Conservation (phyloP, 2,888 invertebrate species). For the Coenonympha glycerion region DNA sequence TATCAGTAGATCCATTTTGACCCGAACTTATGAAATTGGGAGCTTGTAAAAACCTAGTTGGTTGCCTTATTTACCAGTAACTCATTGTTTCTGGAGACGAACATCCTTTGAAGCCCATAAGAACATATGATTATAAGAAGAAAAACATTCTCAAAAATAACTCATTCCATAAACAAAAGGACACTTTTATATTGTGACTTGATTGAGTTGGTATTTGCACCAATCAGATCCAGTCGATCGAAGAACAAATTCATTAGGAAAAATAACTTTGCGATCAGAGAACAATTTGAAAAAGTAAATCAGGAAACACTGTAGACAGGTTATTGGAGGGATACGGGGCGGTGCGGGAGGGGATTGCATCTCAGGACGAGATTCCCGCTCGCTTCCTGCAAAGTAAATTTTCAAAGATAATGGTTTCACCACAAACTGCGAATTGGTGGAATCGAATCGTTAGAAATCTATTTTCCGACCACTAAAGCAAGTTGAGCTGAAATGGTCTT, state of each 20-base stretch:
- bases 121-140: too few species aligned
- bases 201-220: background rate
- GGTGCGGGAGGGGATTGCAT: background rate
- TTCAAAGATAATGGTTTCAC: conserved; percentile 7
- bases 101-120: too few species aligned
- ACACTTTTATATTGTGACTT: too few species aligned
- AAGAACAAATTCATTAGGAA: background rate
- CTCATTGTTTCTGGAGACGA: too few species aligned
- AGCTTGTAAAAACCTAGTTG: too few species aligned
- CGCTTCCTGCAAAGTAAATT: conserved; percentile 13
- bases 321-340: conserved; percentile 21
- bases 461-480: background rate
- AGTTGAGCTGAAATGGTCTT: background rate
- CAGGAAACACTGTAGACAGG: conserved; percentile 43
- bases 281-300: conserved; percentile 5
- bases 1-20: too few species aligned
- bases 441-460: conserved; percentile 4
- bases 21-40: too few species aligned
- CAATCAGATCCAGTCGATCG: background rate
- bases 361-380: conserved; percentile 1
- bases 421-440: conserved; percentile 3
- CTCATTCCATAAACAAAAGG: too few species aligned
- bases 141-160: too few species aligned
- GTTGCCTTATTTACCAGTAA: too few species aligned
- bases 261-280: background rate